Evolutionary conservation across 2,888 invertebrate genomes (phyloP).

Genomic region (Oligia strigilis): DNA sequence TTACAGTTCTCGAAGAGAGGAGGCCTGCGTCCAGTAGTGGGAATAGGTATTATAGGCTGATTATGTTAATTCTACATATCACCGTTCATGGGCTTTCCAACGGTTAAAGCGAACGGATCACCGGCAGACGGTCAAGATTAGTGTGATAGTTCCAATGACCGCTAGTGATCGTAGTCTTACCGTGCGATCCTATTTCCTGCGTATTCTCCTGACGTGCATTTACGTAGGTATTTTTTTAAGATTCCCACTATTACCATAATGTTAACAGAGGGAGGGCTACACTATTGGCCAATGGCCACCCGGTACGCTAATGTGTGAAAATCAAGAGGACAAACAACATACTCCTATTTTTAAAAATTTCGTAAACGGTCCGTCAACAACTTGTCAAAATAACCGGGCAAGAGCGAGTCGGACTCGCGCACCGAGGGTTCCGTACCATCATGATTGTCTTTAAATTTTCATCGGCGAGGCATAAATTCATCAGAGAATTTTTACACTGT

Average conservation of each 20-base stretch:
- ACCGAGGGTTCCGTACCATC: too few species aligned
- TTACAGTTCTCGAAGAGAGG: background rate
- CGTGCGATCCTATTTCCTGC: background rate
- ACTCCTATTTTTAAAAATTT: slow-evolving; percentile 21
- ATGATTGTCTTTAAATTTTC: too few species aligned
- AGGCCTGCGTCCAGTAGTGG: background rate
- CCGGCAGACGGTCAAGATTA: background rate
- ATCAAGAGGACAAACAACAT: background rate
- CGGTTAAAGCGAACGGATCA: background rate
- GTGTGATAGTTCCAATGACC: background rate
- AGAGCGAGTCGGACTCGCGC: too few species aligned
- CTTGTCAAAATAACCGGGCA: slow-evolving; percentile 4
- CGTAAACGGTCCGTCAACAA: slow-evolving; percentile 34
- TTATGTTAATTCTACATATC: background rate
- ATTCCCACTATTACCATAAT: background rate
- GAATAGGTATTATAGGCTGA: background rate
- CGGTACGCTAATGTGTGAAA: background rate
- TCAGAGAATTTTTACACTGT: too few species aligned
- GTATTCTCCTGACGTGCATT: background rate
- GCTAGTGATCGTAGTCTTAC: background rate
- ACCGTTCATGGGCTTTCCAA: background rate
- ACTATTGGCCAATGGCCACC: background rate
- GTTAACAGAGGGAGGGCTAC: background rate
- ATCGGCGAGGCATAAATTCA: too few species aligned
- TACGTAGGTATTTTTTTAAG: background rate